Evolutionary conservation across 1,140 invertebrate genomes (phyloP), one percentile per base, ranked within the genome.

Genomic region (Hyphantria cunea): DNA sequence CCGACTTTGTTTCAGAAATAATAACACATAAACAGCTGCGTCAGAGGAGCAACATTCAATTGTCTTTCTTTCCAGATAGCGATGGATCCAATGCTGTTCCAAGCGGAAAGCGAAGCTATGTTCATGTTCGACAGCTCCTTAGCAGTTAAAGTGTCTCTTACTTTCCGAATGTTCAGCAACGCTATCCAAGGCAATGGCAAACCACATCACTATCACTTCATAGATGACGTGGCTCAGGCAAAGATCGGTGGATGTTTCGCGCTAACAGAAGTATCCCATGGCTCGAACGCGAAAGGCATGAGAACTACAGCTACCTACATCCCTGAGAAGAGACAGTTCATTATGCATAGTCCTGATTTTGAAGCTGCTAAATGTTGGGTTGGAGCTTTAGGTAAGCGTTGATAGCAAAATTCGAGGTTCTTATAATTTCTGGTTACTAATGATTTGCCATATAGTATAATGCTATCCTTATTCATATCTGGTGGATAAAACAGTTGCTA

Each of bases 341-440:
- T 97, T 0, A 81, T 98, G 41, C 93, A 97, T 76, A 95, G 96
- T 0, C 95, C 96, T 10, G 94, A 96, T 82, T 95, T 97, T 84
- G 95, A 97, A 83, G 96, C 96, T 11, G 95, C 95, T 32, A 98
- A 98, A 89, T 96, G 95, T 77, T 98, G 97, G 97, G 93, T 94
- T 61, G 95, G 94, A 64, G 93, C 92, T 79, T 82, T 95, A 45
- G 89, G 91, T 92, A 58, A 69, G 84, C 68, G 3, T 37, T 37
- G 8, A 37, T 37, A 37, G 3, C 5, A 1, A 25, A 25, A 25
- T 5, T 5, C 17, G 2, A 3, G 1, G 1, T 25, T 25, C 5
- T 25, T 25, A 25, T 25, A n/a, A n/a, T n/a, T n/a, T n/a, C n/a
- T n/a, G n/a, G n/a, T n/a, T n/a, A n/a, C n/a, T n/a, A n/a, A n/a